Evolutionary conservation across 2,888 invertebrate species (phyloP), one percentile per base, ranked within the genome.

Genomic region (Sphecodes monilicornis): DNA sequence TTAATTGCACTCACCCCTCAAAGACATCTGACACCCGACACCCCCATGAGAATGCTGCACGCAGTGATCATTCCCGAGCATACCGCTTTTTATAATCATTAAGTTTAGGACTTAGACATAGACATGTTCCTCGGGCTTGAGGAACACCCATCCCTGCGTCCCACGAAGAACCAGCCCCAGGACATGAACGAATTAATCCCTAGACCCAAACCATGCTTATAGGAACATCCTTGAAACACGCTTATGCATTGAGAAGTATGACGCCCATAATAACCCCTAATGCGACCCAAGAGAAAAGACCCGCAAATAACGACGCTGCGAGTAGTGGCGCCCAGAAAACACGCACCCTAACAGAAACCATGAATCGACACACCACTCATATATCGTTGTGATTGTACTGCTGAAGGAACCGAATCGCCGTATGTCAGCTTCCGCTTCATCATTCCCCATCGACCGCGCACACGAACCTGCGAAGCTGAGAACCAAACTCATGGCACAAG

Each of bases 1-100:
- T 71, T 83, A 85, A 79, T 83, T 85, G 90, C 88, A 90, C 85
- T 84, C 82, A 89, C 13, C 77, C 82, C 60, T 75, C 46, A 85
- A 57, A 29, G 50, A 76, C 76, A 82, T 71, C 26, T 80, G 70
- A 75, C 80, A 90, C 86, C 85, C 50, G 66, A 71, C 76, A 72
- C 70, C 73, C 74, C 60, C 57, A 77, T 83, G 78, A 66, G 36
- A 85, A 76, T 57, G 76, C 54, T 77, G 84, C 86, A 84, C 90
- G 84, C 89, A 87, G 70, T 78, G 76, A 76, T 50, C 72, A 70
- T 41, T 18, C 78, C 57, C 57, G 76, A 86, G 36, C 74, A 70
- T 86, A 78, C n/a, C n/a, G 73, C 73, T 85, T 80, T 50, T 36
- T 60, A 76, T 71, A 60, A 43, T 50, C 11, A 66, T 32, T 57